phyloP scores from a whole-genome alignment of 2,888 invertebrate species.

The Rhorus exstirpatorius region DNA sequence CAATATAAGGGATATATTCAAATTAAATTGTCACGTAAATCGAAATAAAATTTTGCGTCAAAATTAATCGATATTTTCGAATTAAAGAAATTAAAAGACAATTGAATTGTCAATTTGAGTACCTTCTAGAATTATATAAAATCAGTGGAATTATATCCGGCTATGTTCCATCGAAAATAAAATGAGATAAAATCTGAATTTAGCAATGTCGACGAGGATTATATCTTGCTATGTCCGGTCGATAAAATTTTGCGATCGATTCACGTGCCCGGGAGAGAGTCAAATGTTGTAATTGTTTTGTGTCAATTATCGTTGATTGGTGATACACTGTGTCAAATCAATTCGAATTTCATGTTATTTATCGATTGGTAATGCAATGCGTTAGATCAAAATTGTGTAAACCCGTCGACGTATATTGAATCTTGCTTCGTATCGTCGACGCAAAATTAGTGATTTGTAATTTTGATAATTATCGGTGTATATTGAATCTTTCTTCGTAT shows the following conservation, averaged over 20 bases:
- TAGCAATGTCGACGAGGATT: conserved; percentile 1
- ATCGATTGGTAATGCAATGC: conserved; percentile 2
- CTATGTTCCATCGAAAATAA: neutral
- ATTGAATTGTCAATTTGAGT: too few species aligned
- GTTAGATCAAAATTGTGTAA: neutral
- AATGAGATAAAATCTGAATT: neutral
- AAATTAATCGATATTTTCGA: too few species aligned
- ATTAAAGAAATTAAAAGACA: too few species aligned
- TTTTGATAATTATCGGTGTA: neutral
- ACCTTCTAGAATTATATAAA: too few species aligned
- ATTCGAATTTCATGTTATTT: neutral
- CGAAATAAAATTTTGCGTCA: too few species aligned
- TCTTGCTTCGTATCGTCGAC: conserved; percentile 1
- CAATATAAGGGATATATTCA: too few species aligned
- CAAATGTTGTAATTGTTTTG: conserved; percentile 1
- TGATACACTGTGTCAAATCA: conserved; percentile 2
- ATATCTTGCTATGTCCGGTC: neutral
- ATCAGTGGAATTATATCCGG: too few species aligned
- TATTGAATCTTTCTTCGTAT: neutral
- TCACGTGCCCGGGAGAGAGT: conserved; percentile 5
- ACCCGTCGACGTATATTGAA: conserved; percentile 1
- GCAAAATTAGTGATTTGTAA: neutral
- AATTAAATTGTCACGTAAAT: too few species aligned
- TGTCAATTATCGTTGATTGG: conserved; percentile 1
- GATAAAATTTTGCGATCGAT: neutral